phyloP scores from a whole-genome alignment of 2,113 vertebrate species.

The Cyphomyrus discorhynchus region DNA sequence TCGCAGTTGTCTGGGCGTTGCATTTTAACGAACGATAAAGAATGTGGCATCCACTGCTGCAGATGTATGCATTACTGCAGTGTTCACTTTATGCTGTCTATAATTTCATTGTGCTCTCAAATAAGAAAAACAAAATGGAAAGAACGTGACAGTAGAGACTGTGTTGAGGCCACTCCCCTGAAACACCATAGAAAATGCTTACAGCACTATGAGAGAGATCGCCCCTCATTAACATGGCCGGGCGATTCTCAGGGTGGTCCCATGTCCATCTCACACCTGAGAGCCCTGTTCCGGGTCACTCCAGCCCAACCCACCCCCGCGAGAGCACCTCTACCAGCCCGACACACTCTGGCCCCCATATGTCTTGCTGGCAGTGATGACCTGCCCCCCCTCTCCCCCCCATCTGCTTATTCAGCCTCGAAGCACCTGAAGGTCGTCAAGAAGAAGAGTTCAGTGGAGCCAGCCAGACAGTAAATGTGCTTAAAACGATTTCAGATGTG shows the following conservation, averaged over 20 bases:
- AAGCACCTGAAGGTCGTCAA: background rate
- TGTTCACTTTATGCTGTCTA: background rate
- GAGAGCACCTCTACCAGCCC: background rate
- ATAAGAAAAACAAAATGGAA: background rate
- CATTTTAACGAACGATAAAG: background rate
- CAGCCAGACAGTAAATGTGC: background rate
- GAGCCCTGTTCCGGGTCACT: background rate
- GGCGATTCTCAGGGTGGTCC: background rate
- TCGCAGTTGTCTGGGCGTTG: background rate
- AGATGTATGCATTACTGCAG: background rate
- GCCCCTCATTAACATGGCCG: background rate
- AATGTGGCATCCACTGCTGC: background rate
- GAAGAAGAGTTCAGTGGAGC: background rate
- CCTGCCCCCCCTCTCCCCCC: background rate
- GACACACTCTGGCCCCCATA: background rate
- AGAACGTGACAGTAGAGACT: background rate
- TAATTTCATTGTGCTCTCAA: background rate
- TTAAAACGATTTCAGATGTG: background rate
- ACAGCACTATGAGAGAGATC: background rate
- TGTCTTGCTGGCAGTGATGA: background rate
- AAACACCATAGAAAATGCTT: background rate
- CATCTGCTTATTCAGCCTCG: background rate
- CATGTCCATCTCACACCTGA: background rate
- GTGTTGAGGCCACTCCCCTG: background rate
- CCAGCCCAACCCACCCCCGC: background rate